Base-by-base conservation (phyloP, 2,113 vertebrate species). In the Sigmodon hispidus region DNA sequence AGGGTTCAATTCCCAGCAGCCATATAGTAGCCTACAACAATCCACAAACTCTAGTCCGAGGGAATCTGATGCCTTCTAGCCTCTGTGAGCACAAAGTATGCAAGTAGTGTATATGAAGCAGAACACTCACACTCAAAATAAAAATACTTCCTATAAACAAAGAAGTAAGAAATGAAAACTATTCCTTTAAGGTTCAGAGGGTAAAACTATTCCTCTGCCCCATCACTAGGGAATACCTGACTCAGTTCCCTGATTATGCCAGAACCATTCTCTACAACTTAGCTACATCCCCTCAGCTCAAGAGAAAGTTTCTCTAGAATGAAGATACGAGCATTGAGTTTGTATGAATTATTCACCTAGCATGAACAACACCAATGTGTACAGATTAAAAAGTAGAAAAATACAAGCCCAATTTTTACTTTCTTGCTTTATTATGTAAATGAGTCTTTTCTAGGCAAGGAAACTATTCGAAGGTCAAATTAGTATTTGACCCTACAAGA, bases 301-400 rank as follows among this genome's bases (percentile, higher is more conserved):
- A 79, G 76, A 16, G 17, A 31, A 50, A 72, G 5, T 91, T 3
- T 65, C 83, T 29, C 9, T 31, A 77, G 34, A 86, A 93, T 73
- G 36, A 93, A 52, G 21, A 92, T n/a, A 83, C 34, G 57, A 89
- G 43, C 26, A 77, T 9, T 92, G 59, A 76, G 40, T 81, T 31
- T 88, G 87, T 29, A 73, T 9, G 84, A 89, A 91, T 69, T 45
- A 75, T 45, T 75, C 43, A 86, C 31, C 55, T 83, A 93, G 91
- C 21, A 45, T 93, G 43, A 80, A 70, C 36, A 73, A 85, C 40
- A 85, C 87, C 83, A 40, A 45, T 73, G 65, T 57, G 26, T 31
- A 48, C 13, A 10, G 26, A 29, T 59, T 59, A 70, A 93, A 67
- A 40, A 48, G 40, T 6, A 29, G 21, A 61, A 63, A 48, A 50